Percentiles rank a stretch among this genome's conserved stretches.
Evolutionary conservation across 2,113 vertebrate species (phyloP).

Genomic region (Egretta garzetta): DNA sequence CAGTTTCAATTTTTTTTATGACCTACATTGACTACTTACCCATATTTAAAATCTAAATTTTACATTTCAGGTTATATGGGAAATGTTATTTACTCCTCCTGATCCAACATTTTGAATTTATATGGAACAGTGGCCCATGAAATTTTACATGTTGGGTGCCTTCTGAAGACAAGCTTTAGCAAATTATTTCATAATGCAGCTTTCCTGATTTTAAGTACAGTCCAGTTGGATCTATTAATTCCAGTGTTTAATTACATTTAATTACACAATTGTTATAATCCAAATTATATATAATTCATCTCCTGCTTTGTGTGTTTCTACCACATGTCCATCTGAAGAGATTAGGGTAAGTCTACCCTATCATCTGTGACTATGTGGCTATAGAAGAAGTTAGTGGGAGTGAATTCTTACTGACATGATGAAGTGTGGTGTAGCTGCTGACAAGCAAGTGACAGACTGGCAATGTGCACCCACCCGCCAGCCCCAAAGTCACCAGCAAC

Average conservation of each 20-base stretch:
- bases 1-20: not conserved
- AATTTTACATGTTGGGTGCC: not conserved
- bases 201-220: not conserved
- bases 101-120: not conserved
- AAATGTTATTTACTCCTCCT: not conserved
- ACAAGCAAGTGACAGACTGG: not conserved
- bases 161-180: not conserved
- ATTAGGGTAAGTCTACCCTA: fast-evolving
- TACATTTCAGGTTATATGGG: not conserved
- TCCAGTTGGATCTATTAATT: not conserved
- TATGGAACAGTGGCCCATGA: not conserved
- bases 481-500: too few relatives aligned
- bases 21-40: not conserved
- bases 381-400: not conserved
- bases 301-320: not conserved
- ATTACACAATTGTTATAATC: not conserved
- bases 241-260: not conserved
- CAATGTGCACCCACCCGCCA: not conserved
- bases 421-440: fast-evolving
- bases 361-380: fast-evolving
- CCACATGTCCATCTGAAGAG: not conserved
- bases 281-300: not conserved
- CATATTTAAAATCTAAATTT: not conserved
- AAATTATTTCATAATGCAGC: not conserved
- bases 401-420: fast-evolving